Evolutionary conservation across 2,113 vertebrate genomes (phyloP).

Genomic region (Synchiropus splendidus): DNA sequence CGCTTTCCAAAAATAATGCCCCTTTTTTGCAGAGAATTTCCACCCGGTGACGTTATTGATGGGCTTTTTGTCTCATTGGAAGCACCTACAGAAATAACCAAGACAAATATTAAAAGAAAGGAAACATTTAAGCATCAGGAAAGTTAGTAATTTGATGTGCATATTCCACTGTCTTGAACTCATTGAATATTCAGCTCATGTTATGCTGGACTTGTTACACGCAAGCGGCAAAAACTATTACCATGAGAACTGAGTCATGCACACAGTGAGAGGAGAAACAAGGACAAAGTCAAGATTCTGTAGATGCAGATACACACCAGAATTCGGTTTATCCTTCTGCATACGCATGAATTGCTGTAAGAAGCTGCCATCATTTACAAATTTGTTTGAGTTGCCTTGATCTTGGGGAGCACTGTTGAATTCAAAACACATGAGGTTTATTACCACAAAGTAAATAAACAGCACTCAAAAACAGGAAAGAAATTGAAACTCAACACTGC

Average conservation of each 20-base stretch:
- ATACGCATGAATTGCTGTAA: conserved; percentile 92
- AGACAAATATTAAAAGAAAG: neutral
- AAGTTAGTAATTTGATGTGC: too few species aligned
- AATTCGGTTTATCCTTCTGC: conserved; percentile 78
- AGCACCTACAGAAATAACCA: conserved; percentile 38
- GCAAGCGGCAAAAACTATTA: too few species aligned
- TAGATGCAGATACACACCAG: conserved; percentile 45
- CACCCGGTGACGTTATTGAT: conserved; percentile 35
- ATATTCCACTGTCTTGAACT: too few species aligned
- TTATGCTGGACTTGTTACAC: too few species aligned
- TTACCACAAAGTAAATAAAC: too few species aligned
- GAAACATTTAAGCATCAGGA: neutral
- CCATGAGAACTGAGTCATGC: too few species aligned
- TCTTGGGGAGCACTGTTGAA: conserved; percentile 49
- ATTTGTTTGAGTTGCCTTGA: conserved; percentile 78
- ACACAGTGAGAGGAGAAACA: neutral
- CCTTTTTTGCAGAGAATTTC: conserved; percentile 53
- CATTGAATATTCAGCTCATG: too few species aligned
- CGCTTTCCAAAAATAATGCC: conserved; percentile 76
- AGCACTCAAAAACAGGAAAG: neutral
- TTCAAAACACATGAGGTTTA: conserved; percentile 3
- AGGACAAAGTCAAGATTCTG: neutral
- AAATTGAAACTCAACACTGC: neutral
- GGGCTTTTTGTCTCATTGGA: conserved; percentile 41
- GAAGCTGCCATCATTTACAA: conserved; percentile 92